Conservation (phyloP, 1,140 invertebrate species). For the Sinella curviseta region DNA sequence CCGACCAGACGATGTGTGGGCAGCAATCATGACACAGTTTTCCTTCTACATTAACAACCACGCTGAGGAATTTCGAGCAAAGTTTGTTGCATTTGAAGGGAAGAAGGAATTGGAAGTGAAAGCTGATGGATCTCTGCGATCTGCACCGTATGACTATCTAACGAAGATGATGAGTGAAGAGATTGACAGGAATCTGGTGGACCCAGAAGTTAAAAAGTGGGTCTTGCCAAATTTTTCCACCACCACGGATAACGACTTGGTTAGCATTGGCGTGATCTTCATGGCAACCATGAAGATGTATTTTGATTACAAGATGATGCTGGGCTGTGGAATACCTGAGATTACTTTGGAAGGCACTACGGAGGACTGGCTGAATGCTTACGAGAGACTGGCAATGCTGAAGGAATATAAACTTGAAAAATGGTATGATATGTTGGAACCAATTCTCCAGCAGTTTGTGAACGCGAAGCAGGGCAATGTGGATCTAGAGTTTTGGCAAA, state of each 20-base stretch:
- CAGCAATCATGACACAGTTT: constrained; percentile 38
- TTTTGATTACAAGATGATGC: constrained; percentile 31
- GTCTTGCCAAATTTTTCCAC: constrained; percentile 8
- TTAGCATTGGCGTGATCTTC: constrained; percentile 29
- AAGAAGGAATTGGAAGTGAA: constrained; percentile 33
- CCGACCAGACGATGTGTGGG: constrained; percentile 39
- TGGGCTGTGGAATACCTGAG: constrained; percentile 33
- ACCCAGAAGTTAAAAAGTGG: neutral
- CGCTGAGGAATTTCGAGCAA: constrained; percentile 28
- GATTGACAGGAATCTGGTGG: constrained; percentile 1
- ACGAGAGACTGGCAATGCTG: constrained; percentile 27
- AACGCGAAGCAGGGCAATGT: constrained; percentile 19
- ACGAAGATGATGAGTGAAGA: neutral
- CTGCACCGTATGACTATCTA: neutral
- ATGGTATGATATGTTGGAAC: constrained; percentile 31
- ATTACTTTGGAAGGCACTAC: constrained; percentile 30
- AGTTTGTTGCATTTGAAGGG: constrained; percentile 41
- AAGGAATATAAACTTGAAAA: constrained; percentile 26
- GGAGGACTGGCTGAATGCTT: constrained; percentile 32
- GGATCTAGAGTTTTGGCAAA: constrained; percentile 32
- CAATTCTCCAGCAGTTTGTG: constrained; percentile 29
- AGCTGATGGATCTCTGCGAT: neutral
- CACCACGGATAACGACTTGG: constrained; percentile 1
- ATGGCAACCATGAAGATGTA: constrained; percentile 36
- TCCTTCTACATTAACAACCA: constrained; percentile 33